Percentiles rank a stretch among this genome's conserved stretches.
Conservation (phyloP, 2,888 invertebrate genomes). For the Lingula anatina region DNA sequence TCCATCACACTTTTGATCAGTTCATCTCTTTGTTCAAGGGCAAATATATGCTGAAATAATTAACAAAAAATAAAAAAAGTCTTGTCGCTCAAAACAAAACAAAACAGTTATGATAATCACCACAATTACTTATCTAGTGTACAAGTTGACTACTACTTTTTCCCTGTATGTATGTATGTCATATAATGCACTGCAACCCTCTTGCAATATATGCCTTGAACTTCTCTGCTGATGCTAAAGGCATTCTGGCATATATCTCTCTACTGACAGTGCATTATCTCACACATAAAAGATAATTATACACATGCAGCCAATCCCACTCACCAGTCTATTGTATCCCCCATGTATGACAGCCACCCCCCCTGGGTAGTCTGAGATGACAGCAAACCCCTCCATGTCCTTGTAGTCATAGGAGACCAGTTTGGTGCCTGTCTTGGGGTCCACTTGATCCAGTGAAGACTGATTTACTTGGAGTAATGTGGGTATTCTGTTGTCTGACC, state of each 20-base stretch:
- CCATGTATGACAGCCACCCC: constrained; percentile 89
- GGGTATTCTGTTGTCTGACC: constrained; percentile 88
- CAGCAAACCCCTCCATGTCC: constrained; percentile 73
- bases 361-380: constrained; percentile 78
- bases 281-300: background rate
- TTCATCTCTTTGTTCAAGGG: constrained; percentile 76
- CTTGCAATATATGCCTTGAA: too few species aligned
- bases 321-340: constrained; percentile 77
- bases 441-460: constrained; percentile 84
- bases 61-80: background rate
- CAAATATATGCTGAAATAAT: constrained; percentile 72
- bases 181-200: too few species aligned
- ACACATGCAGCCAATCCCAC: too few species aligned
- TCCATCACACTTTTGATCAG: constrained; percentile 83
- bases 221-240: background rate
- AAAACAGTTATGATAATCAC: background rate
- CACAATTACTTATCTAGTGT: too few species aligned
- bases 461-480: constrained; percentile 87
- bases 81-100: background rate
- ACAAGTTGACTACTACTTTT: too few species aligned
- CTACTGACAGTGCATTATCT: too few species aligned
- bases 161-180: too few species aligned
- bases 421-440: constrained; percentile 76
- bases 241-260: too few species aligned
- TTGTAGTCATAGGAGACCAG: constrained; percentile 81